Evolutionary conservation across 2,888 invertebrate species (phyloP).

Genomic region (Ophioninae sp.): DNA sequence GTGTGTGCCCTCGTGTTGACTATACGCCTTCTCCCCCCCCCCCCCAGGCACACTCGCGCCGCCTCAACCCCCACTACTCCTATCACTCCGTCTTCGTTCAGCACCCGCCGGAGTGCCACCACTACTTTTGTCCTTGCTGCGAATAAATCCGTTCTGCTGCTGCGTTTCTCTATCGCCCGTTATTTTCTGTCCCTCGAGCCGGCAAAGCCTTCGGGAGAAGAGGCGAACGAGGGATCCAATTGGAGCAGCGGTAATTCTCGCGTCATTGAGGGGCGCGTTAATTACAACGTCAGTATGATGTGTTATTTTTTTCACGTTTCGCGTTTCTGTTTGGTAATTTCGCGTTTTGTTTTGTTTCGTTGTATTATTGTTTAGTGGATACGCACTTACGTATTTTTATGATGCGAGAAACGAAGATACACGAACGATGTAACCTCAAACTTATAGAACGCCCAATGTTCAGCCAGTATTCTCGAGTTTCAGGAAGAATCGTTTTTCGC

Average conservation of each 20-base stretch:
- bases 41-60: neutral
- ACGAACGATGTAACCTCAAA: neutral
- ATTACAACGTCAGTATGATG: no score
- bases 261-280: constrained; percentile 19
- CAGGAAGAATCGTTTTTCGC: neutral
- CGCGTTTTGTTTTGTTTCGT: neutral
- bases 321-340: no score
- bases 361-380: neutral
- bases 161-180: constrained; percentile 6
- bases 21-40: neutral
- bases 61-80: neutral
- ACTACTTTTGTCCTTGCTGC: constrained; percentile 36
- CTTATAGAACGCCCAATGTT: no score
- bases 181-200: neutral
- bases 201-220: neutral
- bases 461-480: neutral
- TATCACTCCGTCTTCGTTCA: neutral
- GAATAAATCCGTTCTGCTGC: constrained; percentile 5
- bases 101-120: neutral
- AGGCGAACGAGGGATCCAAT: constrained; percentile 26
- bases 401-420: constrained; percentile 14
- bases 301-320: no score
- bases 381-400: constrained; percentile 17
- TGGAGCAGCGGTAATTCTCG: constrained; percentile 26
- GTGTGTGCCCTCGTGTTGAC: constrained; percentile 13